Base-by-base conservation (phyloP, 2,797 vertebrate species). In the Tamandua tetradactyla region DNA sequence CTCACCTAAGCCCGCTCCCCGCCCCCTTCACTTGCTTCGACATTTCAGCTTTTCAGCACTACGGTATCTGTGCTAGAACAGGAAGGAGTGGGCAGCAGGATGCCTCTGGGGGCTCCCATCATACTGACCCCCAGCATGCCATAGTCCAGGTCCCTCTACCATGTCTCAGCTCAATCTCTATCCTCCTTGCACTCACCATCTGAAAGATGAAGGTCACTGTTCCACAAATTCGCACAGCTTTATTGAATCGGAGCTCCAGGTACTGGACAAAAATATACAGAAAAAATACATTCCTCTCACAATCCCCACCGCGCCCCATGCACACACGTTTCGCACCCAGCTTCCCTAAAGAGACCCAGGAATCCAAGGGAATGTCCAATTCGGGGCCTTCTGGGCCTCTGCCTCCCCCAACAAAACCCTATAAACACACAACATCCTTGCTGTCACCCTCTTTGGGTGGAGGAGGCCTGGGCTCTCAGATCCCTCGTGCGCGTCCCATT, bases 131-230 rank as follows among this genome's bases (percentile, higher is more conserved):
- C 49, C 49, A 20, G 61, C 17, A 7, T 25, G n/a, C 44, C 68
- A 0, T 6, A 57, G 23, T 69, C 42, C 92, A 52, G 30, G 66
- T 35, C 5, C 23, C 30, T 17, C 32, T 37, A 52, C 40, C 59
- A 69, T 2, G 35, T 14, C 40, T 69, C 37, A 47, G 37, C 40
- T 90, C 72, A 55, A 2, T 61, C 68, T 37, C 72, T 14, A 37
- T 20, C 27, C n/a, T n/a, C n/a, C n/a, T 18, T 64, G 69, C 9
- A 95, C 99, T 97, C 98, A 99, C 99, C 99, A 99, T 99, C 95
- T 99, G 99, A 98, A 99, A 99, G 98, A 99, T 99, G 98, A 99
- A 99, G 95, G 99, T 99, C 97, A 98, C 12, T 0, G 99, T 99
- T 71, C 99, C 99, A 1, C 99, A 99, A 57, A 99, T 49, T 37